A percentile compares a stretch with the other conserved stretches of the same genome.
Evolutionary conservation across 2,888 invertebrate species (phyloP).

Genomic region (Agrochola circellaris): DNA sequence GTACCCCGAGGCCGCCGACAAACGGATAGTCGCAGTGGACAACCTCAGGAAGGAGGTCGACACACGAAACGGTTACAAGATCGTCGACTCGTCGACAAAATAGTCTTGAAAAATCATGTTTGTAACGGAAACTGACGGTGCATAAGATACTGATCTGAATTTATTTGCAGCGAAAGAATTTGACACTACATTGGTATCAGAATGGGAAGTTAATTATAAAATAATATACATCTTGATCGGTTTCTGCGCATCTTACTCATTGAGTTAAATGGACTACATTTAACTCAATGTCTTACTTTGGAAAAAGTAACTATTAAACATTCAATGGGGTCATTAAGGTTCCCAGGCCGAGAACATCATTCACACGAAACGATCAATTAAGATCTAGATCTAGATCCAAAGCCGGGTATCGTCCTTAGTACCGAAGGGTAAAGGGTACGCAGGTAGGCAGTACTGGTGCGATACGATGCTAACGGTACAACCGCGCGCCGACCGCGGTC

Average conservation of each 20-base stretch:
- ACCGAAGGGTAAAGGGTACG: constrained; percentile 74
- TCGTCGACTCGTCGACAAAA: constrained; percentile 64
- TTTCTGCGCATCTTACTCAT: not conserved
- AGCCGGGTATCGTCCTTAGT: constrained; percentile 45
- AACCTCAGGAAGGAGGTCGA: constrained; percentile 69
- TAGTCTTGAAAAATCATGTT: constrained; percentile 38
- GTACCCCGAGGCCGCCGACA: constrained; percentile 62
- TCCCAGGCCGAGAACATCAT: not conserved
- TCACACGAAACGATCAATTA: constrained; percentile 21
- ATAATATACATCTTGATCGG: not conserved
- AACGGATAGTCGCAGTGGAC: constrained; percentile 57
- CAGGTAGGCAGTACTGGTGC: constrained; percentile 74
- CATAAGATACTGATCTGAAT: constrained; percentile 21
- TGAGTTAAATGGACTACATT: too few species aligned
- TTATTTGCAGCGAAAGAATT: constrained; percentile 30
- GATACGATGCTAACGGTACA: constrained; percentile 83
- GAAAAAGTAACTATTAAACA: not conserved
- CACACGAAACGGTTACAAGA: constrained; percentile 66
- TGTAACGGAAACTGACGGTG: constrained; percentile 42
- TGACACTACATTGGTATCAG: constrained; percentile 13
- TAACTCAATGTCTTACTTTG: not conserved
- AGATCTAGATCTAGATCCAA: constrained; percentile 43
- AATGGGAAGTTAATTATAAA: constrained; percentile 15
- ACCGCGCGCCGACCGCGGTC: constrained; percentile 83
- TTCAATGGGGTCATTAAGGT: not conserved